These are phyloP conservation scores for Phylloscopus whistleri DNA, from an alignment of 2,113 vertebrate genomes.

Conservation along the genomic window DNA sequence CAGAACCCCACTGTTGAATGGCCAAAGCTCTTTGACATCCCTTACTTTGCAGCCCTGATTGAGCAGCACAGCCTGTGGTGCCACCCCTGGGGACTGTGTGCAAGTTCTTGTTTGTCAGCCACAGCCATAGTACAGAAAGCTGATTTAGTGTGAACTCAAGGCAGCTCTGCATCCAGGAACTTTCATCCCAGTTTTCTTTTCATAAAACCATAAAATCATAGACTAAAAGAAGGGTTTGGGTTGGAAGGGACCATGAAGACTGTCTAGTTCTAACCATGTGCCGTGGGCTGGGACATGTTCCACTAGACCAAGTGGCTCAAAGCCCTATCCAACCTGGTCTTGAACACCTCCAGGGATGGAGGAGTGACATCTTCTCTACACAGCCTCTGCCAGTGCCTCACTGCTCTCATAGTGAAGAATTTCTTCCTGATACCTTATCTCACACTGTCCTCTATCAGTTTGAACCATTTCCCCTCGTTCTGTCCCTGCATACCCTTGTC, in stretches of 20 bases:
- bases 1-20: fast-evolving
- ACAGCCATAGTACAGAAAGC: neutral
- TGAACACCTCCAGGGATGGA: neutral
- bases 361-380: neutral
- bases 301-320: neutral
- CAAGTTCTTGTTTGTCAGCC: neutral
- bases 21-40: neutral
- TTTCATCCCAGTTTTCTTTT: neutral
- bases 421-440: neutral
- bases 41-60: neutral
- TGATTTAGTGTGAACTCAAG: neutral
- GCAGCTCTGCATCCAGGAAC: neutral
- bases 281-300: neutral
- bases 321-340: neutral
- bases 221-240: neutral
- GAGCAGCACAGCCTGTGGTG: fast-evolving
- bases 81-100: too few species aligned
- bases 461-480: neutral
- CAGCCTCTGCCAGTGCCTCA: neutral
- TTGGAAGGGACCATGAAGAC: neutral
- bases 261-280: neutral
- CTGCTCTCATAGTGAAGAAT: neutral
- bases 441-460: neutral
- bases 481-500: neutral
- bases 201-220: neutral